These are phyloP conservation scores for Paelopatides confundens DNA, from an alignment of 53 echinoderm and acorn worm genomes.

Conservation along the genomic window DNA sequence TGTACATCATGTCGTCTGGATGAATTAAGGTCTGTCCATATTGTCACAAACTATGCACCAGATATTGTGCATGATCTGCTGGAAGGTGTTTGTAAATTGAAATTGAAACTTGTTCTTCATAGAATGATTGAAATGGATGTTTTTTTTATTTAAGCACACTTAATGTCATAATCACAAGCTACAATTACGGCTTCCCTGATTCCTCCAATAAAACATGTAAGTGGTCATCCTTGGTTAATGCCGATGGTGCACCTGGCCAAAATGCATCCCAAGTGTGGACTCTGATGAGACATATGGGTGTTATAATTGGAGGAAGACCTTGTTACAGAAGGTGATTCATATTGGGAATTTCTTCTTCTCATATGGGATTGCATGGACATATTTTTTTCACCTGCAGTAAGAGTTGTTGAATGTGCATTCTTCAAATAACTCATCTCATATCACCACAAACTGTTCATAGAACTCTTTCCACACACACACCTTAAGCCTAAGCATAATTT, in stretches of 20 bases:
- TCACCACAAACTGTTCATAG: conserved; percentile 38
- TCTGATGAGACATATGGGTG: conserved; percentile 34
- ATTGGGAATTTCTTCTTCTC: conserved; percentile 57
- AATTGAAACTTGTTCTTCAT: background rate
- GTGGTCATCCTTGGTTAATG: conserved; percentile 20
- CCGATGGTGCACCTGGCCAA: conserved; percentile 63
- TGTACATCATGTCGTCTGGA: background rate
- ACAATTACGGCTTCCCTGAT: conserved; percentile 61
- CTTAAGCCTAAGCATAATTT: conserved; percentile 68
- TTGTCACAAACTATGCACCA: background rate
- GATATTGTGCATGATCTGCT: conserved; percentile 9
- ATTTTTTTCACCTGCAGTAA: conserved; percentile 46
- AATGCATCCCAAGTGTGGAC: conserved; percentile 69
- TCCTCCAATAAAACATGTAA: conserved; percentile 54
- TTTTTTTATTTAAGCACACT: conserved; percentile 6
- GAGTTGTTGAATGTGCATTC: conserved; percentile 50
- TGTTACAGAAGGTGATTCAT: conserved; percentile 48
- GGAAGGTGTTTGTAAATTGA: background rate
- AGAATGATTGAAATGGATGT: background rate
- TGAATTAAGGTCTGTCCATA: background rate
- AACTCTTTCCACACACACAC: background rate
- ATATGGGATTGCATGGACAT: conserved; percentile 46
- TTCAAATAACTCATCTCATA: conserved; percentile 48
- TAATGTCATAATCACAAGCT: conserved; percentile 43
- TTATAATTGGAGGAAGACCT: conserved; percentile 60